Evolutionary conservation across 2,888 invertebrate genomes (phyloP).

Genomic region (Rhabditophanes sp.): DNA sequence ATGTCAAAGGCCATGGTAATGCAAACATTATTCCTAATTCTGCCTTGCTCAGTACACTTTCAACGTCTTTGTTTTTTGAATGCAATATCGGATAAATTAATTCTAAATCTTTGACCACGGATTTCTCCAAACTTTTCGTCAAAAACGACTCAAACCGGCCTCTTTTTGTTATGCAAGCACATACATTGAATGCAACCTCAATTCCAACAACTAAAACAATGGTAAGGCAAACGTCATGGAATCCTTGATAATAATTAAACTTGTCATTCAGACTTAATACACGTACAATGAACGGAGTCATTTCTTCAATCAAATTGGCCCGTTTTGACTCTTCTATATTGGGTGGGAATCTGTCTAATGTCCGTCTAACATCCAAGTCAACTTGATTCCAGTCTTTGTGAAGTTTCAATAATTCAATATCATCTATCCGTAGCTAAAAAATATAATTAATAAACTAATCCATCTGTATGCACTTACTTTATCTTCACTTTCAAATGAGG

Average conservation of each 20-base stretch:
- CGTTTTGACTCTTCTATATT: background rate
- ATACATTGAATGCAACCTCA: constrained; percentile 18
- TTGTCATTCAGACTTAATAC: background rate
- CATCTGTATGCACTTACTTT: no score
- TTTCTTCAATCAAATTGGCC: background rate
- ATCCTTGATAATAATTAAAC: background rate
- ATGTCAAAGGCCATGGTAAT: constrained; percentile 87
- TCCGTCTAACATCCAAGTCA: constrained; percentile 40
- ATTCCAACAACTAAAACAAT: constrained; percentile 20
- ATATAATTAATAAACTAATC: no score
- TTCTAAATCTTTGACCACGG: constrained; percentile 28
- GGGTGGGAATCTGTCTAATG: constrained; percentile 34
- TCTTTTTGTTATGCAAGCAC: no score
- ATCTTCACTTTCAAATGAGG: no score
- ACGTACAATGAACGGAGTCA: constrained; percentile 1
- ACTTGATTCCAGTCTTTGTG: constrained; percentile 42
- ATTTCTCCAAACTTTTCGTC: constrained; percentile 27
- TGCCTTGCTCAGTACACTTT: constrained; percentile 46
- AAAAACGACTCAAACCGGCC: no score
- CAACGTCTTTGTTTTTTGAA: constrained; percentile 23
- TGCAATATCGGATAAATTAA: constrained; percentile 31
- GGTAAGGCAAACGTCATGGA: background rate
- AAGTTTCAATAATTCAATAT: no score
- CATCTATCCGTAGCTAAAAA: no score
- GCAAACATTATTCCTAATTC: constrained; percentile 80